Evolutionary conservation across 1,140 invertebrate genomes (phyloP).

Genomic region (Colletes gigas): DNA sequence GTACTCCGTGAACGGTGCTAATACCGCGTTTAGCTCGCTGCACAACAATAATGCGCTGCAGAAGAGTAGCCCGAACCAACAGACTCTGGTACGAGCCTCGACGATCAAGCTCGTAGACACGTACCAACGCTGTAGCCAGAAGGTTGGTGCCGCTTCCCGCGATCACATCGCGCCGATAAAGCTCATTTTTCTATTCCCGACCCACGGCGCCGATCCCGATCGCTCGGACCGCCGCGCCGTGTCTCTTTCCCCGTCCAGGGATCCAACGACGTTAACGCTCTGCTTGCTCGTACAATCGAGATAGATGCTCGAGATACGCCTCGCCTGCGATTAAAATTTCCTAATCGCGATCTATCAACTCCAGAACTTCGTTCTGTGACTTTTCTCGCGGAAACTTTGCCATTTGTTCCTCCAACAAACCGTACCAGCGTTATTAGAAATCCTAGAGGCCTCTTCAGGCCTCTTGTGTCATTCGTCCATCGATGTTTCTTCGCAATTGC

Average conservation of each 20-base stretch:
- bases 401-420: no score
- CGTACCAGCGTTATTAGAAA: no score
- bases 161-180: conserved; percentile 30
- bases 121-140: conserved; percentile 86
- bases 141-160: conserved; percentile 78
- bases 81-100: conserved; percentile 86
- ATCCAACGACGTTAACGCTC: conserved; percentile 5
- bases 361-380: no score
- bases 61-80: conserved; percentile 82
- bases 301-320: background rate
- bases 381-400: no score
- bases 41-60: conserved; percentile 80
- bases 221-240: background rate
- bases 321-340: background rate
- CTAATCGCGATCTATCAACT: conserved; percentile 4
- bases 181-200: background rate
- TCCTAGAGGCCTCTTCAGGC: background rate
- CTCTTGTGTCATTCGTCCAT: background rate
- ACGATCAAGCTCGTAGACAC: conserved; percentile 88
- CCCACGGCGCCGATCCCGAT: background rate
- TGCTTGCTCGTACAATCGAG: no score
- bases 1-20: conserved; percentile 78
- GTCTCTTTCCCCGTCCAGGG: background rate
- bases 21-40: conserved; percentile 77
- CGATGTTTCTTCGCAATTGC: background rate